phyloP scores from a whole-genome alignment of 2,888 invertebrate species.

The Polydrusus tereticollis region DNA sequence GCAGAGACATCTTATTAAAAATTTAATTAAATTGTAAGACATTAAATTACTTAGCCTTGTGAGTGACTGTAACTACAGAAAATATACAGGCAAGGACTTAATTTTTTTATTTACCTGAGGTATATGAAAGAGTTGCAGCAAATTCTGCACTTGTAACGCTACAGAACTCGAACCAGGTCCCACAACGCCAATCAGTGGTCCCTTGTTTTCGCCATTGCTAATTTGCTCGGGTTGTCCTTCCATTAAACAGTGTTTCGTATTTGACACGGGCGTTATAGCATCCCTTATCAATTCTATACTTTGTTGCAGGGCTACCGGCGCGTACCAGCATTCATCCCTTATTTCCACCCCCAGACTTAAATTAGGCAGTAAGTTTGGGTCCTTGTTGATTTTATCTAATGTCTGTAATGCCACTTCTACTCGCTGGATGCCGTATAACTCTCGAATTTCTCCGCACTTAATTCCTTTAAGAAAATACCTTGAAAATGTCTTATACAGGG shows the following conservation, averaged over 20 bases:
- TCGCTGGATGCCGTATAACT: conserved; percentile 83
- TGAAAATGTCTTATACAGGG: no score
- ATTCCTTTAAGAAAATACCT: conserved; percentile 56
- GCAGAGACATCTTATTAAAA: no score
- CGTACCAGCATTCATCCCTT: conserved; percentile 86
- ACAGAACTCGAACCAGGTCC: conserved; percentile 83
- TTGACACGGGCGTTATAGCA: conserved; percentile 70
- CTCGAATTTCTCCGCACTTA: conserved; percentile 74
- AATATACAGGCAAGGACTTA: no score
- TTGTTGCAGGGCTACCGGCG: conserved; percentile 83
- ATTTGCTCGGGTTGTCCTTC: conserved; percentile 7
- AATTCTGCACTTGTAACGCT: conserved; percentile 79
- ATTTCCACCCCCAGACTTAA: conserved; percentile 76
- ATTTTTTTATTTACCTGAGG: conserved; percentile 67
- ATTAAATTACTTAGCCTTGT: no score
- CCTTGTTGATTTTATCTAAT: conserved; percentile 75
- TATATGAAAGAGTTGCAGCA: conserved; percentile 77
- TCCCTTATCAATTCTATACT: conserved; percentile 82
- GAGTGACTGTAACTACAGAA: no score
- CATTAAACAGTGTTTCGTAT: conserved; percentile 46
- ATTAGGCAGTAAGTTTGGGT: conserved; percentile 71
- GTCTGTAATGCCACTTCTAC: conserved; percentile 75
- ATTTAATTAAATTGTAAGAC: no score
- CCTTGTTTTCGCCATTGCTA: conserved; percentile 49
- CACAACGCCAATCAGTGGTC: conserved; percentile 77